A percentile compares a stretch with the other conserved stretches of the same genome.
These are phyloP conservation scores for Drosophila nebulosa DNA, from an alignment of 1,140 invertebrate genomes.

Conservation along the genomic window DNA sequence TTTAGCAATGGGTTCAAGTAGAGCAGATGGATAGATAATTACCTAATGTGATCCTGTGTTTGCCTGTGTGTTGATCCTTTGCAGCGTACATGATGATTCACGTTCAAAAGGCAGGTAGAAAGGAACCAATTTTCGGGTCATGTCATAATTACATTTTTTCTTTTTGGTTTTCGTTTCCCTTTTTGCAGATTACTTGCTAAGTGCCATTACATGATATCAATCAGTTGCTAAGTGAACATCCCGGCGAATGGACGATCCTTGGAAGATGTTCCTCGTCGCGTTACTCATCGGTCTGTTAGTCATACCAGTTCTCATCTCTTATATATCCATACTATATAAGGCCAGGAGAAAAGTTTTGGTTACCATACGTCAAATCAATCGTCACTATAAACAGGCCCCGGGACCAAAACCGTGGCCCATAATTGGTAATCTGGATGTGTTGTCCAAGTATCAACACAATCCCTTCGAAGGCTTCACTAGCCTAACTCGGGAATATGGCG, in stretches of 20 bases:
- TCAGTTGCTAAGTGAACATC: neutral
- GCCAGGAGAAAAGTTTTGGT: neutral
- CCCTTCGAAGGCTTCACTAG: constrained; percentile 89
- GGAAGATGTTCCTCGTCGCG: neutral
- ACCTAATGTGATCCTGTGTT: neutral
- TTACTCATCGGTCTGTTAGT: neutral
- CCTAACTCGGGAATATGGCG: constrained; percentile 87
- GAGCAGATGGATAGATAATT: too few species aligned
- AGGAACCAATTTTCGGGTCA: neutral
- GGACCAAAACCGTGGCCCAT: constrained; percentile 86
- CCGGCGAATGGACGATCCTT: neutral
- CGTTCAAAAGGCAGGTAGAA: neutral
- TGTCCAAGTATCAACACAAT: constrained; percentile 84
- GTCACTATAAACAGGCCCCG: constrained; percentile 76
- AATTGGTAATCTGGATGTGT: constrained; percentile 86
- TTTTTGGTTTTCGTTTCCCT: neutral
- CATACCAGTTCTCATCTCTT: neutral
- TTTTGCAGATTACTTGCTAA: neutral
- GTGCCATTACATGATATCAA: neutral
- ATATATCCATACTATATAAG: neutral
- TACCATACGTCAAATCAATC: neutral
- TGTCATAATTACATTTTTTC: neutral
- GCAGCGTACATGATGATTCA: neutral
- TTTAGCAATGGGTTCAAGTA: too few species aligned
- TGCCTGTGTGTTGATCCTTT: neutral